A percentile compares a stretch with the other conserved stretches of the same genome.
Evolutionary conservation across 2,113 vertebrate genomes (phyloP).

Genomic region (Accipiter virgatus): DNA sequence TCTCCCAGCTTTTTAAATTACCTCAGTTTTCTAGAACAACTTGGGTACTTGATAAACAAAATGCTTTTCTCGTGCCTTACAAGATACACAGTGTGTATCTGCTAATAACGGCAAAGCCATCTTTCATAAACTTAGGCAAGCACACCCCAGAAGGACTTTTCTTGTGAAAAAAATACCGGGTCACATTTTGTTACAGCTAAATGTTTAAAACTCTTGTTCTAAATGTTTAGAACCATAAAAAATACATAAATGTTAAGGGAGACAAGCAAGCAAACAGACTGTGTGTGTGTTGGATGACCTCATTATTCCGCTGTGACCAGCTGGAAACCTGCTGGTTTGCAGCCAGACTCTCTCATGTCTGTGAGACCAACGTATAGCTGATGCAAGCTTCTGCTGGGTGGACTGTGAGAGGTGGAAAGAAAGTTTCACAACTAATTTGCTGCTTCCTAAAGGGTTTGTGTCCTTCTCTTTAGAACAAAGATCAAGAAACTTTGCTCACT

Average conservation of each 20-base stretch:
- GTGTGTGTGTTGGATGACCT: neutral
- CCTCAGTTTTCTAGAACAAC: neutral
- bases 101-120: neutral
- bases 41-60: neutral
- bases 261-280: neutral
- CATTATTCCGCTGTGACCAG: neutral
- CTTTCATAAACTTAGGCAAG: neutral
- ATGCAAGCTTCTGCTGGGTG: neutral
- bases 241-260: slow-evolving; percentile 45
- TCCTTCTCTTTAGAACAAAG: neutral
- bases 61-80: neutral
- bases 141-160: neutral
- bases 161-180: neutral
- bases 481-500: neutral
- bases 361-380: neutral
- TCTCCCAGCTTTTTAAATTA: neutral
- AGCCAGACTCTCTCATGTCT: neutral
- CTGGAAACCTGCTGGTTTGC: neutral
- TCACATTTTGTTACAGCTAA: neutral
- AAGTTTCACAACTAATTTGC: neutral
- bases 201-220: slow-evolving; percentile 48
- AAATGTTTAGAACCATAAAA: slow-evolving; percentile 42
- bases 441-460: neutral
- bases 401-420: neutral
- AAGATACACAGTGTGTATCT: neutral